These are phyloP conservation scores for Idaea dimidiata DNA, from an alignment of 2,888 invertebrate genomes.

Conservation along the genomic window DNA sequence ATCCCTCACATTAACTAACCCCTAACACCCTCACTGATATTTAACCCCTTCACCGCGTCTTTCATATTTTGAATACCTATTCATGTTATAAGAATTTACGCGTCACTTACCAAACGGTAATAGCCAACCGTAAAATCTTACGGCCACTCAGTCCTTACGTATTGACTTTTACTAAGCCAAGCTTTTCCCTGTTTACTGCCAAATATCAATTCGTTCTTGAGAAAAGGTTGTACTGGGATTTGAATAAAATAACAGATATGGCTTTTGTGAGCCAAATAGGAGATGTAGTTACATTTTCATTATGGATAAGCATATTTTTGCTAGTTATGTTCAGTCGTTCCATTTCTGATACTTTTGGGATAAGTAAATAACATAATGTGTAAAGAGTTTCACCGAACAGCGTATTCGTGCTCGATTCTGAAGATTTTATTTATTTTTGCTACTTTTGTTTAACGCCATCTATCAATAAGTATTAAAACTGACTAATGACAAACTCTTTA, in stretches of 20 bases:
- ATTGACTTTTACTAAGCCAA: constrained; percentile 66
- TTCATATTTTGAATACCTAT: constrained; percentile 77
- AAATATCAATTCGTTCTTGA: constrained; percentile 4
- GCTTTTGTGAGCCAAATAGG: background rate
- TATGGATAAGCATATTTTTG: too few relatives aligned
- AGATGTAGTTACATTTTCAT: background rate
- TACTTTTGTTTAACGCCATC: too few relatives aligned
- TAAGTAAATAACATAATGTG: too few relatives aligned
- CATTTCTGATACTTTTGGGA: too few relatives aligned
- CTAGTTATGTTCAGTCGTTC: too few relatives aligned
- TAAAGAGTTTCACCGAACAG: too few relatives aligned
- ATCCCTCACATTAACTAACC: constrained; percentile 6
- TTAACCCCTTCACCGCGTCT: constrained; percentile 25
- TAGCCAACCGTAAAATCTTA: constrained; percentile 74
- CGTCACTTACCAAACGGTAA: constrained; percentile 71
- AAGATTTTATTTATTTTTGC: too few relatives aligned
- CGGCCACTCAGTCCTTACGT: constrained; percentile 73
- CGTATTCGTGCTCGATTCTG: too few relatives aligned
- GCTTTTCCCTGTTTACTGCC: constrained; percentile 7
- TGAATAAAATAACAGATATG: background rate
- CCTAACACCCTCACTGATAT: constrained; percentile 3
- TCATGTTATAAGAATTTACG: constrained; percentile 80
- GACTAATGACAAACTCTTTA: too few relatives aligned
- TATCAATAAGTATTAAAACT: too few relatives aligned
- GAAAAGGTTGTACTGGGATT: constrained; percentile 3